phyloP scores from a whole-genome alignment of 2,888 invertebrate species.

The Entomobrya proxima region DNA sequence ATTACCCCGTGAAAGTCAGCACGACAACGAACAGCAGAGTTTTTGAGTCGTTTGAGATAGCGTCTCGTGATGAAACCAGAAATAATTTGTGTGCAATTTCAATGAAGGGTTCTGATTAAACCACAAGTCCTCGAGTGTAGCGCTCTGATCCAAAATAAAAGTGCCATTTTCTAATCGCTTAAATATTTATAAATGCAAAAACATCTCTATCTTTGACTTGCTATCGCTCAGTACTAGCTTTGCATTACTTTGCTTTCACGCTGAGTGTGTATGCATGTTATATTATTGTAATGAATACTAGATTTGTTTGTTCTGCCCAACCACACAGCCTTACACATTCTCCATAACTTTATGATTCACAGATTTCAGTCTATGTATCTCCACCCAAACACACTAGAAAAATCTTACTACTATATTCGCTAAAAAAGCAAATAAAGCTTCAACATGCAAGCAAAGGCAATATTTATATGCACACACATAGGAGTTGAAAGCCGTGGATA shows the following conservation, averaged over 20 bases:
- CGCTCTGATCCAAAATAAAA: constrained; percentile 13
- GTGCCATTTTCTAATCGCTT: constrained; percentile 20
- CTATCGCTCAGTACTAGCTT: background rate
- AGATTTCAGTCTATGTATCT: too few relatives aligned
- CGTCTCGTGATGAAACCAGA: background rate
- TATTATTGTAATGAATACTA: constrained; percentile 24
- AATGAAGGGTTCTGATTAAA: constrained; percentile 14
- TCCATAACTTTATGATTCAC: background rate
- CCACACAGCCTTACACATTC: background rate
- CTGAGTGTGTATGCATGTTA: background rate
- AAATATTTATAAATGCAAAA: constrained; percentile 31
- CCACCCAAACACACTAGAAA: background rate
- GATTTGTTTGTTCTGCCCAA: constrained; percentile 1
- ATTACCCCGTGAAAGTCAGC: too few relatives aligned
- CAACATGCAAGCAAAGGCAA: constrained; percentile 26
- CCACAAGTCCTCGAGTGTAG: background rate
- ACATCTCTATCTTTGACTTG: background rate
- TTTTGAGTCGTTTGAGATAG: background rate
- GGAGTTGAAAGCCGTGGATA: background rate
- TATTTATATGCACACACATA: background rate
- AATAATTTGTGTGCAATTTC: background rate
- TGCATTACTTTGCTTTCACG: background rate
- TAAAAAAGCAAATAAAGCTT: constrained; percentile 20
- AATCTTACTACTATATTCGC: background rate
- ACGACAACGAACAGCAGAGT: too few relatives aligned